These are phyloP conservation scores for Tretioscincus oriximinensis DNA, from an alignment of 2,113 vertebrate species.

Conservation along the genomic window DNA sequence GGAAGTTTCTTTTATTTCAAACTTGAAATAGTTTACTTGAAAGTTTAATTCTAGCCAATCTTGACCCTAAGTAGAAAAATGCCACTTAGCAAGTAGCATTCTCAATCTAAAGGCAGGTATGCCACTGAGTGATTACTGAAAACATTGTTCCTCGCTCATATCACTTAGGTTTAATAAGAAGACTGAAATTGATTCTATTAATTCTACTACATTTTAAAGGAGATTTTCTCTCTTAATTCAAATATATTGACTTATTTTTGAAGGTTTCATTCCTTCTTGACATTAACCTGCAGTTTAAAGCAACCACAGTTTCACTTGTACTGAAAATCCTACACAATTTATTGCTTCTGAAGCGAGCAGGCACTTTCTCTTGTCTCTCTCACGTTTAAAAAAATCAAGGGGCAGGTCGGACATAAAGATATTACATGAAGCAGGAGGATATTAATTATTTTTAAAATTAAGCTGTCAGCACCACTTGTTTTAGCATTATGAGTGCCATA, in stretches of 20 bases:
- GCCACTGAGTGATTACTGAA: background rate
- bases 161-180: background rate
- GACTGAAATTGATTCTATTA: background rate
- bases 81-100: no score
- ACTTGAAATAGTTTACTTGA: no score
- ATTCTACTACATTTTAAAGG: background rate
- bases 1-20: no score
- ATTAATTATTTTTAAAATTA: slow-evolving; percentile 25
- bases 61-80: no score
- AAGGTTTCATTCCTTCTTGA: background rate
- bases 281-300: background rate
- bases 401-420: slow-evolving; percentile 4
- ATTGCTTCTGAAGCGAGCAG: background rate
- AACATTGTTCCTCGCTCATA: background rate
- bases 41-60: no score
- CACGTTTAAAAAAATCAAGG: background rate
- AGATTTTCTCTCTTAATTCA: background rate
- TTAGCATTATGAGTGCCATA: slow-evolving; percentile 1
- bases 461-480: slow-evolving; percentile 7
- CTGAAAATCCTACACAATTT: background rate
- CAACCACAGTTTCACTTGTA: background rate
- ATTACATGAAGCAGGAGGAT: background rate
- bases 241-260: background rate
- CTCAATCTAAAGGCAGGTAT: background rate
- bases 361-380: background rate